Evolutionary conservation across 2,888 invertebrate genomes (phyloP), one percentile per base, ranked within the genome.

Genomic region (Cephalotes varians): DNA sequence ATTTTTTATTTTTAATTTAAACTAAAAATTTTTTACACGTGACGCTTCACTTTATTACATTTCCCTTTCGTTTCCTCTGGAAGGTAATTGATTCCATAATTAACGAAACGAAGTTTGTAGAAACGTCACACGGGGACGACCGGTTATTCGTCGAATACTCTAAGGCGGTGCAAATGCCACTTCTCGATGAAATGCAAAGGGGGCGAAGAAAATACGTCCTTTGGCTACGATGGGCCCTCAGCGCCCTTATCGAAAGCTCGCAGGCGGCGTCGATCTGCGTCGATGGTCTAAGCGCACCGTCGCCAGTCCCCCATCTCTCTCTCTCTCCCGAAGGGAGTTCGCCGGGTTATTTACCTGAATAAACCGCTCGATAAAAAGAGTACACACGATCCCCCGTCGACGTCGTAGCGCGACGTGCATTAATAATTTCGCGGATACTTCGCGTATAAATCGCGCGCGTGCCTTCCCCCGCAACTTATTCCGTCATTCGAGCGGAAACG

Each of bases 291-390:
- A 58, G 28, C 56, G 49, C 56, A 49, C 40, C n/a, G 51, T 21
- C 64, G 21, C 25, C 51, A 0, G 1, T 15, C 21, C 18, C 18
- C 37, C 18, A 1, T 9, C 54, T n/a, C 37, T 62, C 60, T 60
- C 54, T 31, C 34, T 77, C 54, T 21, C 12, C 62, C 56, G 44
- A 34, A 34, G 71, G 56, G 65, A 65, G 69, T 44, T 82, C 34
- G 64, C 64, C 76, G 88, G 86, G 89, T 84, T 88, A 84, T 87
- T 86, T 87, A 87, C 89, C 84, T 83, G 89, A 49, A 74, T 67
- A 82, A 84, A 84, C 74, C 87, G 88, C 62, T 88, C 87, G 87
- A 87, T 86, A 86, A 64, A 62, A 44, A 64, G 65, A 71, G 49
- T 34, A 54, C 58, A 69, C 65, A 69, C 77, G 69, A 62, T 56